phyloP scores from a whole-genome alignment of 1,140 invertebrate genomes.

The Euwallacea fornicatus region DNA sequence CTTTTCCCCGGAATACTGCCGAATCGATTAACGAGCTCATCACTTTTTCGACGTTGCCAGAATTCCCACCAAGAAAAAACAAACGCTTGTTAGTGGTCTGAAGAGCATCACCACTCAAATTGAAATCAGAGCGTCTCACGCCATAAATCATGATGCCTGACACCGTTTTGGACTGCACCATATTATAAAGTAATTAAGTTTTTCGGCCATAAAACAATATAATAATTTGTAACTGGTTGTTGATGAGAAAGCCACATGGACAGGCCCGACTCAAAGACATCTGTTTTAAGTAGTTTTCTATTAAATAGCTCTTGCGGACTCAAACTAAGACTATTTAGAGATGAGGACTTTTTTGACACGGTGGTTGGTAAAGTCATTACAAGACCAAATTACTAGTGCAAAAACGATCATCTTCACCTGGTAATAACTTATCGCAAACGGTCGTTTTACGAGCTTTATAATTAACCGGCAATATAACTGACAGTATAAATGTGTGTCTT shows the following conservation, averaged over 20 bases:
- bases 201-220: constrained; percentile 41
- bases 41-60: constrained; percentile 5
- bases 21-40: constrained; percentile 25
- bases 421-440: constrained; percentile 26
- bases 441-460: constrained; percentile 18
- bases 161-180: constrained; percentile 35
- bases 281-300: too few species aligned
- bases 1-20: constrained; percentile 16
- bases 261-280: too few species aligned
- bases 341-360: neutral
- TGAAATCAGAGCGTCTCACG: constrained; percentile 22
- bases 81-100: neutral
- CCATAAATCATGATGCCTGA: constrained; percentile 35
- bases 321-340: too few species aligned
- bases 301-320: too few species aligned
- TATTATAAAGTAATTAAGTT: constrained; percentile 44
- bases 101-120: constrained; percentile 15
- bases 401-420: constrained; percentile 14
- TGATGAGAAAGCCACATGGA: too few species aligned
- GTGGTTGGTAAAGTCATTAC: constrained; percentile 3
- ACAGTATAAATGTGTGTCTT: constrained; percentile 19
- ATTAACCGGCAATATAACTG: constrained; percentile 22
- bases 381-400: constrained; percentile 3
- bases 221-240: constrained; percentile 35
- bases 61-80: constrained; percentile 6